Conservation (phyloP, 2,797 vertebrate species). For the Cottoperca gobio region DNA sequence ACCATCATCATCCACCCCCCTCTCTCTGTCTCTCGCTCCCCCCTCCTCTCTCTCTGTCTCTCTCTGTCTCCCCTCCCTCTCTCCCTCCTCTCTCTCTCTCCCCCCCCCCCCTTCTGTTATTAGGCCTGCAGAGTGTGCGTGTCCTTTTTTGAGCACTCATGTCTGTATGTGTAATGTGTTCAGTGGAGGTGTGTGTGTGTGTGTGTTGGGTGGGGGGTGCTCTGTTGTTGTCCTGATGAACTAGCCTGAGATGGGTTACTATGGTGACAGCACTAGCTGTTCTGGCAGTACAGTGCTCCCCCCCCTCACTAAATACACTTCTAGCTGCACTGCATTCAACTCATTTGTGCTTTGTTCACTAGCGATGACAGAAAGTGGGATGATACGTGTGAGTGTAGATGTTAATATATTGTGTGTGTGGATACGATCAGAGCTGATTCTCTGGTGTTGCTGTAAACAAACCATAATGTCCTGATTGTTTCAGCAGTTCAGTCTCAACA, state of each 20-base stretch:
- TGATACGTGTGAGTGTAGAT: too few species aligned
- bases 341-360: too few species aligned
- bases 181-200: slow-evolving; percentile 26
- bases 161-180: slow-evolving; percentile 42
- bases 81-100: slow-evolving; percentile 14
- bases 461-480: neutral
- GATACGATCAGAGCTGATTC: neutral
- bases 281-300: slow-evolving; percentile 35
- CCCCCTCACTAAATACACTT: slow-evolving; percentile 19
- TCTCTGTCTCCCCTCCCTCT: neutral
- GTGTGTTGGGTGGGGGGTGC: neutral
- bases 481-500: slow-evolving; percentile 5
- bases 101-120: slow-evolving; percentile 32
- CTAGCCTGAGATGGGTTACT: slow-evolving; percentile 70
- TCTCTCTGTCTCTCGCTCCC: neutral
- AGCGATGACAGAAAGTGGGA: neutral
- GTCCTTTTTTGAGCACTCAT: slow-evolving; percentile 47
- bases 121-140: slow-evolving; percentile 43
- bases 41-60: slow-evolving; percentile 6
- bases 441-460: neutral
- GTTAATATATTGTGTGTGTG: too few species aligned
- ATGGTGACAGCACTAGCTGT: slow-evolving; percentile 71
- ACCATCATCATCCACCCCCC: slow-evolving; percentile 61
- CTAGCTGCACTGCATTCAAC: slow-evolving; percentile 22
- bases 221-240: slow-evolving; percentile 72